Percentiles rank a stretch among this genome's conserved stretches.
phyloP scores from a whole-genome alignment of 2,113 vertebrate species.

The Barbus barbus region DNA sequence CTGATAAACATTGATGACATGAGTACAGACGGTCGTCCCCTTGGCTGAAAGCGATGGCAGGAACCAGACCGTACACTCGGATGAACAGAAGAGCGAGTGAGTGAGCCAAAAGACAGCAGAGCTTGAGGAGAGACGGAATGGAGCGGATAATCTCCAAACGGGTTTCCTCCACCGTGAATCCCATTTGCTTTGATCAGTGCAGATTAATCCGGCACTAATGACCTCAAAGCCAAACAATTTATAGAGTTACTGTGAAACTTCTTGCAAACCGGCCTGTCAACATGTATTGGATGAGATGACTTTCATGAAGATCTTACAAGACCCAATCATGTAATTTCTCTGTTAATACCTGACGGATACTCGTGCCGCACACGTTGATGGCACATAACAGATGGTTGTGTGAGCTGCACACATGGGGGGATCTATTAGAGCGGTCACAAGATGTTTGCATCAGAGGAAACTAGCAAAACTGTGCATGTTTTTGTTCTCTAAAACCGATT shows the following conservation, averaged over 20 bases:
- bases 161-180: background rate
- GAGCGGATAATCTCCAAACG: slow-evolving; percentile 18
- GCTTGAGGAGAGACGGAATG: background rate
- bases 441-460: slow-evolving; percentile 14
- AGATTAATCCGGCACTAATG: slow-evolving; percentile 15
- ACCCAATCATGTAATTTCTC: background rate
- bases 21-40: slow-evolving; percentile 20
- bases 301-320: background rate
- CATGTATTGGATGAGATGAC: background rate
- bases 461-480: background rate
- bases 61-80: slow-evolving; percentile 16
- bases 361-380: background rate
- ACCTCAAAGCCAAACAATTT: slow-evolving; percentile 25
- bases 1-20: slow-evolving; percentile 35
- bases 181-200: background rate
- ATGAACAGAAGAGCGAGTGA: slow-evolving; percentile 4
- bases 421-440: slow-evolving; percentile 15
- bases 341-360: background rate
- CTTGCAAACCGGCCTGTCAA: background rate
- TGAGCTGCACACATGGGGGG: slow-evolving; percentile 22
- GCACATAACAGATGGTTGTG: slow-evolving; percentile 3
- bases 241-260: background rate
- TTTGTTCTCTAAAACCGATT: slow-evolving; percentile 23
- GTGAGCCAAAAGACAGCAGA: background rate
- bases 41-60: slow-evolving; percentile 5